Percentiles rank a stretch among this genome's conserved stretches.
phyloP scores from a whole-genome alignment of 2,113 vertebrate species.

The Zosterops pallidus region DNA sequence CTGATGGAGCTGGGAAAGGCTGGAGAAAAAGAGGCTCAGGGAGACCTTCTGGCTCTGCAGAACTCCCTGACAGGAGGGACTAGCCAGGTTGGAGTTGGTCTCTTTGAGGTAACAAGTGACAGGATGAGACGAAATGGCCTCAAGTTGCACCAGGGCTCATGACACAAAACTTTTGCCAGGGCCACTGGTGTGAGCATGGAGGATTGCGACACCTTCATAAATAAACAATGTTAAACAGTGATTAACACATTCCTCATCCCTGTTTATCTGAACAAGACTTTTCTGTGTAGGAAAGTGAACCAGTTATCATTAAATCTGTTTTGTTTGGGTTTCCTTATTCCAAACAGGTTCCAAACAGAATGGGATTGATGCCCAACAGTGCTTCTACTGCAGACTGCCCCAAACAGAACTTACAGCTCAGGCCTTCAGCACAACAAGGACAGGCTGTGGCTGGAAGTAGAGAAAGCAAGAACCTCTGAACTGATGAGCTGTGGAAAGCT shows the following conservation, averaged over 20 bases:
- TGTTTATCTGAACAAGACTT: neutral
- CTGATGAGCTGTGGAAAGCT: neutral
- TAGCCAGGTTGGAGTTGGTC: fast-evolving
- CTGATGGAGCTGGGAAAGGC: neutral
- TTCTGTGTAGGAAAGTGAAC: neutral
- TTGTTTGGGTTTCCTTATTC: neutral
- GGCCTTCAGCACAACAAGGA: neutral
- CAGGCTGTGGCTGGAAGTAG: neutral
- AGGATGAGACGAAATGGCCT: neutral
- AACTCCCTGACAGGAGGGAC: fast-evolving
- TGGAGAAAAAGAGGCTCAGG: neutral
- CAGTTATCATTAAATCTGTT: neutral
- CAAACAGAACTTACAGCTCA: neutral
- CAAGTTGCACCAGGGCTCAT: neutral
- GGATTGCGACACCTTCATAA: neutral
- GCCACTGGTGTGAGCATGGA: neutral
- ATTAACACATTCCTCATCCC: neutral
- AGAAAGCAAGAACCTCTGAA: neutral
- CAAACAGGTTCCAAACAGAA: neutral
- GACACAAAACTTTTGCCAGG: neutral
- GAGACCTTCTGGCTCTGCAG: fast-evolving
- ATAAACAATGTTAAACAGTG: neutral
- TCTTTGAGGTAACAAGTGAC: neutral
- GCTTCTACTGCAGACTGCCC: neutral
- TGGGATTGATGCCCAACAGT: neutral